A percentile compares a stretch with the other conserved stretches of the same genome.
phyloP scores from a whole-genome alignment of 1,140 invertebrate species.

The Magallana angulata region DNA sequence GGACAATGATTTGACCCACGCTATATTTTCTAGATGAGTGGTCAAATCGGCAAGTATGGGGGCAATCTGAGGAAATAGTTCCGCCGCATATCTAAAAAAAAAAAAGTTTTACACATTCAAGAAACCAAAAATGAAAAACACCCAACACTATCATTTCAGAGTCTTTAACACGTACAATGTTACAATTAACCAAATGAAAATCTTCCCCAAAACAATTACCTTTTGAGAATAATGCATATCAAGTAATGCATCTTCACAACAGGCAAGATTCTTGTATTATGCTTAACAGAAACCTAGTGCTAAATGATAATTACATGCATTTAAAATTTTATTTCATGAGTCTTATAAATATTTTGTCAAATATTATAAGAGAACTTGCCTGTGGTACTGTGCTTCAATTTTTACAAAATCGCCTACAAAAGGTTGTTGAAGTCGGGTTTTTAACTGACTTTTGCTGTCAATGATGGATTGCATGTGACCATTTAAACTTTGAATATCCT shows the following conservation, averaged over 20 bases:
- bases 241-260: no score
- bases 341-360: not conserved
- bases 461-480: slow-evolving; percentile 68
- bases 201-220: no score
- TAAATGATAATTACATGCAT: not conserved
- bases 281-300: no score
- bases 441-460: slow-evolving; percentile 67
- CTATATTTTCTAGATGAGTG: slow-evolving; percentile 63
- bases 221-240: no score
- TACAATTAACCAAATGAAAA: no score
- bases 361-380: slow-evolving; percentile 51
- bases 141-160: no score
- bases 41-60: slow-evolving; percentile 64
- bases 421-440: slow-evolving; percentile 69
- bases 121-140: no score
- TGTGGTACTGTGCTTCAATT: slow-evolving; percentile 72
- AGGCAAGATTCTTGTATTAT: no score
- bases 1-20: slow-evolving; percentile 58
- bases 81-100: slow-evolving; percentile 62
- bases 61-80: slow-evolving; percentile 61
- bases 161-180: no score
- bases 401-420: slow-evolving; percentile 72
- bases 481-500: slow-evolving; percentile 64
- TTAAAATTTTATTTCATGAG: not conserved
- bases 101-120: not conserved